Evolutionary conservation across 2,888 invertebrate genomes (phyloP).

Genomic region (Morpho achilles): DNA sequence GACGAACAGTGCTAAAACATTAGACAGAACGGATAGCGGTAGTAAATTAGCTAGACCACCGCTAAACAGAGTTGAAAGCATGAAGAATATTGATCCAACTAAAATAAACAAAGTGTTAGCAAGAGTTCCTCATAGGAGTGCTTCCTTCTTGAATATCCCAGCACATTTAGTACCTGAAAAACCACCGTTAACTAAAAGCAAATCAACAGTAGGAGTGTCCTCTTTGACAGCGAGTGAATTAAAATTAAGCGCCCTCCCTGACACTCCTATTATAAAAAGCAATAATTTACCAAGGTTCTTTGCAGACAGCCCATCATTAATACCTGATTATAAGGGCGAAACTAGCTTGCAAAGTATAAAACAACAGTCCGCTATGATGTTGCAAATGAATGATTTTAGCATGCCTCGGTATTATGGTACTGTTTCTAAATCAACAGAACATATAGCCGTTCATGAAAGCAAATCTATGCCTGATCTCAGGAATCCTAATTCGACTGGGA

Average conservation of each 20-base stretch:
- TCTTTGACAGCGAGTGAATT: conserved; percentile 47
- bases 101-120: conserved; percentile 65
- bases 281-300: conserved; percentile 70
- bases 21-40: conserved; percentile 58
- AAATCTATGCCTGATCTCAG: conserved; percentile 75
- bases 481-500: conserved; percentile 47
- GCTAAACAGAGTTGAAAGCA: conserved; percentile 64
- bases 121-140: conserved; percentile 69
- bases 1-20: conserved; percentile 58
- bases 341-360: conserved; percentile 69
- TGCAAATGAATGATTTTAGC: conserved; percentile 76
- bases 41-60: conserved; percentile 45
- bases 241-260: conserved; percentile 62
- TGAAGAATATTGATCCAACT: conserved; percentile 62
- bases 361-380: conserved; percentile 72
- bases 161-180: conserved; percentile 61
- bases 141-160: conserved; percentile 71
- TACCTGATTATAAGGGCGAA: conserved; percentile 65
- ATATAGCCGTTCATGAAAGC: conserved; percentile 59
- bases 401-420: conserved; percentile 82
- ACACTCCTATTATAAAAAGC: conserved; percentile 72
- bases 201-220: conserved; percentile 64
- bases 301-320: conserved; percentile 52
- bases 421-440: conserved; percentile 46
- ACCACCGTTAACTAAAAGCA: conserved; percentile 62